These are phyloP conservation scores for Cyaniris semiargus DNA, from an alignment of 2,888 invertebrate species.

Conservation along the genomic window DNA sequence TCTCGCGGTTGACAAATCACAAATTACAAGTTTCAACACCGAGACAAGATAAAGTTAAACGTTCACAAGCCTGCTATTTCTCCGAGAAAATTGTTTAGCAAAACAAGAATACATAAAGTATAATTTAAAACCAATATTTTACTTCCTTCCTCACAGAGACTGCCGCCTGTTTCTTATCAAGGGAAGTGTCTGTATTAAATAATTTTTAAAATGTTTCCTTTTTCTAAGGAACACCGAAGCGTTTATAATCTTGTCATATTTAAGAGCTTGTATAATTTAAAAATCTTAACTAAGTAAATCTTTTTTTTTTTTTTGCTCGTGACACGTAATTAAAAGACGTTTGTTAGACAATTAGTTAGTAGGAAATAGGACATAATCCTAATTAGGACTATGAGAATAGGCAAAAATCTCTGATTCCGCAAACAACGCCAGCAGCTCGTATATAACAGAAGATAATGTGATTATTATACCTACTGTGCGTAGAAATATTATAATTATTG, in stretches of 20 bases:
- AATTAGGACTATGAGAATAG: neutral
- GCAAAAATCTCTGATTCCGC: neutral
- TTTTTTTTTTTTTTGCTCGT: neutral
- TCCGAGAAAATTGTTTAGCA: slow-evolving; percentile 12
- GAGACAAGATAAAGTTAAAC: slow-evolving; percentile 1
- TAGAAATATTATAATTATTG: neutral
- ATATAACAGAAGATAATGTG: slow-evolving; percentile 6
- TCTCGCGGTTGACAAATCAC: slow-evolving; percentile 16
- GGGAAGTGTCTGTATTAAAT: slow-evolving; percentile 16
- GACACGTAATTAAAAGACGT: neutral
- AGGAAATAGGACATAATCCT: neutral
- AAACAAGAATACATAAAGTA: slow-evolving; percentile 17
- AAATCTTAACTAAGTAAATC: neutral
- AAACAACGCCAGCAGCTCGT: neutral
- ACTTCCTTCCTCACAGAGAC: neutral
- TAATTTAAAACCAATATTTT: slow-evolving; percentile 18
- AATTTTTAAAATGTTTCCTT: neutral
- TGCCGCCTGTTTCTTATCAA: slow-evolving; percentile 16
- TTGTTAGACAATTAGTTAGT: too few species aligned
- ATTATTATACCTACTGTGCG: neutral
- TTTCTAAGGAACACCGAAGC: neutral
- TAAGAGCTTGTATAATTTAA: neutral
- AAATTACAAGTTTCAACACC: slow-evolving; percentile 21
- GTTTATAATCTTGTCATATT: neutral
- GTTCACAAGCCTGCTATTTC: neutral